Evolutionary conservation across 2,797 vertebrate genomes (phyloP).

Genomic region (Coluber constrictor): DNA sequence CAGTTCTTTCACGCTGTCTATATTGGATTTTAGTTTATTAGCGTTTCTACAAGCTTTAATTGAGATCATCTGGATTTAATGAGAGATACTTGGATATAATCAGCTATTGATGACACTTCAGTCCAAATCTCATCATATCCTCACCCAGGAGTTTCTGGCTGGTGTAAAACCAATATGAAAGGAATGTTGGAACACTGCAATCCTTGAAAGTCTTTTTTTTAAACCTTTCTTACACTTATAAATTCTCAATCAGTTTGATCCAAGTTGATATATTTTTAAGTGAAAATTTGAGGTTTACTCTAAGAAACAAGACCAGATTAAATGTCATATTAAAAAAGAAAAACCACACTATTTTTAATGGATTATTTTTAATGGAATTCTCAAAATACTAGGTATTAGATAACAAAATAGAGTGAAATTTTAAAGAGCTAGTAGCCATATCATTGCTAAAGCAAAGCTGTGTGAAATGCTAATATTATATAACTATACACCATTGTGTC

Average conservation of each 20-base stretch:
- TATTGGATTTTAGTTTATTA: neutral
- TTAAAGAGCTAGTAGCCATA: conserved; percentile 70
- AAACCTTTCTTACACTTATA: neutral
- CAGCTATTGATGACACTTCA: neutral
- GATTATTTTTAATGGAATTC: conserved; percentile 58
- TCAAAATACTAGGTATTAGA: conserved; percentile 69
- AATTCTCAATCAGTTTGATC: neutral
- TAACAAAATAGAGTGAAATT: conserved; percentile 71
- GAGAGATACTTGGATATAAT: neutral
- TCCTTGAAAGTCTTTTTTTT: neutral
- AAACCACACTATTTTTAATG: conserved; percentile 42
- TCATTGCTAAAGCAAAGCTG: conserved; percentile 63
- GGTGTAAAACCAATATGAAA: neutral
- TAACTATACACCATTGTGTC: conserved; percentile 67
- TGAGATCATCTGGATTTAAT: neutral
- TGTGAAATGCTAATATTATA: conserved; percentile 57
- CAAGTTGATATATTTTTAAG: neutral
- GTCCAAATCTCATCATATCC: neutral
- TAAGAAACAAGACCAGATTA: neutral
- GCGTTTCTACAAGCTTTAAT: neutral
- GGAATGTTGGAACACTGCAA: neutral
- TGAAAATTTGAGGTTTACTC: neutral
- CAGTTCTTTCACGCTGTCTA: neutral
- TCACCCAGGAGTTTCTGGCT: neutral
- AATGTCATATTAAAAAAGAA: neutral